A percentile compares a stretch with the other conserved stretches of the same genome.
These are phyloP conservation scores for Thaumetopoea pityocampa DNA, from an alignment of 1,140 invertebrate genomes.

Conservation along the genomic window DNA sequence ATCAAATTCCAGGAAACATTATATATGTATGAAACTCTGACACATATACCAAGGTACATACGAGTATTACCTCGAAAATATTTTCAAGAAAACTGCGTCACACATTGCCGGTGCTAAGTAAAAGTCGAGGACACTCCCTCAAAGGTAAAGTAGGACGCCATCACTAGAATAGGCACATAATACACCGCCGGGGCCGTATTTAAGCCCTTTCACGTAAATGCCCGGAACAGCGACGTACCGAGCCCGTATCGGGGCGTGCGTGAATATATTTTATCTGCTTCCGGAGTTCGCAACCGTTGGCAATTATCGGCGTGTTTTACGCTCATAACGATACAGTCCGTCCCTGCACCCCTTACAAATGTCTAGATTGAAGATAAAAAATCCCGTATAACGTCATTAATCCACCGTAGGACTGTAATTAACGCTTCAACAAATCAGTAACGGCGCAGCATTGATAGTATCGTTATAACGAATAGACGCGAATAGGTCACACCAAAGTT, in stretches of 20 bases:
- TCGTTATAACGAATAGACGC: slow-evolving; percentile 21
- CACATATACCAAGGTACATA: too few species aligned
- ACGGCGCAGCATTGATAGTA: slow-evolving; percentile 28
- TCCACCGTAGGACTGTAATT: slow-evolving; percentile 51
- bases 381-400: slow-evolving; percentile 46
- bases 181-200: slow-evolving; percentile 13
- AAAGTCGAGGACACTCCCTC: neutral
- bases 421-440: slow-evolving; percentile 56
- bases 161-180: slow-evolving; percentile 9
- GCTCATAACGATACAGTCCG: slow-evolving; percentile 42
- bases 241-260: slow-evolving; percentile 50
- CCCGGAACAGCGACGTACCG: slow-evolving; percentile 40
- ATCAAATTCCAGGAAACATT: too few species aligned
- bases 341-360: slow-evolving; percentile 13
- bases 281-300: slow-evolving; percentile 34
- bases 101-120: too few species aligned
- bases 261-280: slow-evolving; percentile 65
- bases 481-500: slow-evolving; percentile 17
- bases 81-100: neutral
- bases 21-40: too few species aligned
- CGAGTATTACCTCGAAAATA: neutral
- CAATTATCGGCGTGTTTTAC: slow-evolving; percentile 56
- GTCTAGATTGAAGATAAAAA: slow-evolving; percentile 43
- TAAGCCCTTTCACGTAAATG: slow-evolving; percentile 31
- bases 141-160: slow-evolving; percentile 6